Conservation (phyloP, 2,888 invertebrate species). For the Oegoconia quadripuncta region DNA sequence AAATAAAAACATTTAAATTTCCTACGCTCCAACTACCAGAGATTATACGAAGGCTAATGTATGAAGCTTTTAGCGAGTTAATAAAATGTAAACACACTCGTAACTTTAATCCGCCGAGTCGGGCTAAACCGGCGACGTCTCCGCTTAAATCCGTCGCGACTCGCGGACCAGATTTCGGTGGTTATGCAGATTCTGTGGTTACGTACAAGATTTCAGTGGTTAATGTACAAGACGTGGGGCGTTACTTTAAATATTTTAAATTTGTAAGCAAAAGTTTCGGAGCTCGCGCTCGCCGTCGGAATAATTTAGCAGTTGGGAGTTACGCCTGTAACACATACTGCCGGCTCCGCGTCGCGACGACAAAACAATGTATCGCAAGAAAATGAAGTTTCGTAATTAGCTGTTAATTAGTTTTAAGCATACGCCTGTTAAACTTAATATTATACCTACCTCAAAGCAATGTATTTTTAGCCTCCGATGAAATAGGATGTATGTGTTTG, state of each 20-base stretch:
- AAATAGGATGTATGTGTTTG: too few relatives aligned
- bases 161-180: too few relatives aligned
- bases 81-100: conserved; percentile 1
- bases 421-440: too few relatives aligned
- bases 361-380: not conserved
- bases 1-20: too few relatives aligned
- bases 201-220: conserved; percentile 18
- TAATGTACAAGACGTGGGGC: conserved; percentile 28
- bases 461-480: too few relatives aligned
- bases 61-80: too few relatives aligned
- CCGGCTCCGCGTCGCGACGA: not conserved
- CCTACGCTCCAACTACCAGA: too few relatives aligned
- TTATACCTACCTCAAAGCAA: too few relatives aligned
- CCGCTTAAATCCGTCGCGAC: conserved; percentile 13
- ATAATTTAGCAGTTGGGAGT: conserved; percentile 28
- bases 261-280: conserved; percentile 28
- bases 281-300: conserved; percentile 22
- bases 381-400: too few relatives aligned
- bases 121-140: conserved; percentile 16
- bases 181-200: too few relatives aligned
- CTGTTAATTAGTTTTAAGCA: too few relatives aligned
- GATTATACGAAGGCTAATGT: too few relatives aligned
- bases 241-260: conserved; percentile 34
- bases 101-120: conserved; percentile 9
- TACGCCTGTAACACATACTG: conserved; percentile 5